Percentiles rank a stretch among this genome's conserved stretches.
phyloP scores from a whole-genome alignment of 2,888 invertebrate genomes.

The Pollenia amentaria region DNA sequence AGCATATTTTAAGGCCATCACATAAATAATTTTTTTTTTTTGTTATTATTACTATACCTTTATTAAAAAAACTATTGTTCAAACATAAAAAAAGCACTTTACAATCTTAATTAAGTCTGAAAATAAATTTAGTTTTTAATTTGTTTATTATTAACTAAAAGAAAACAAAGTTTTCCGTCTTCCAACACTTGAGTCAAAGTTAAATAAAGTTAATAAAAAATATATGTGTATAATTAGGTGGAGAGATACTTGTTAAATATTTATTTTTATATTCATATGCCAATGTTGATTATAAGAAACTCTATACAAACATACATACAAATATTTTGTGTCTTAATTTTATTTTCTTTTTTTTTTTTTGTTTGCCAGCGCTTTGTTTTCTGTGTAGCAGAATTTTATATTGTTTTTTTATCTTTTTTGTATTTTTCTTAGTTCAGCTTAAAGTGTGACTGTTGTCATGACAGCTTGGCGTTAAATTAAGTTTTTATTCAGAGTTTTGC shows the following conservation, averaged over 20 bases:
- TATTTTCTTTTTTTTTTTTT: constrained; percentile 35
- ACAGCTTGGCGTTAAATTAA: constrained; percentile 75
- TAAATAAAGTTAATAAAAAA: constrained; percentile 55
- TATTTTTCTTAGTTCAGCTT: constrained; percentile 19
- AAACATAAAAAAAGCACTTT: constrained; percentile 35
- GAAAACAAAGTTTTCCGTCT: background rate
- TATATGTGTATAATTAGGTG: background rate
- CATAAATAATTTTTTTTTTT: background rate
- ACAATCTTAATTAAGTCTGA: constrained; percentile 14
- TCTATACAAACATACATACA: background rate
- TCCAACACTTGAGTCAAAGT: background rate
- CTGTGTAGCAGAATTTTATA: constrained; percentile 2
- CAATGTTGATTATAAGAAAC: constrained; percentile 47
- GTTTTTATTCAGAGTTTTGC: constrained; percentile 42
- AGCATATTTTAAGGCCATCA: constrained; percentile 6
- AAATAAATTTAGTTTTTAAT: constrained; percentile 29
- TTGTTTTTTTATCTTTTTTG: background rate
- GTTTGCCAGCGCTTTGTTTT: background rate
- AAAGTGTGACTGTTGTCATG: constrained; percentile 70
- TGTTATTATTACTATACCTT: background rate
- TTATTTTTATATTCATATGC: constrained; percentile 39
- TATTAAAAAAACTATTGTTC: background rate
- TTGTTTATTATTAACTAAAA: background rate
- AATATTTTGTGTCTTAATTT: constrained; percentile 29
- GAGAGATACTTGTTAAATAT: constrained; percentile 3